These are phyloP conservation scores for Corythoichthys intestinalis DNA, from an alignment of 2,113 vertebrate species.

Conservation along the genomic window DNA sequence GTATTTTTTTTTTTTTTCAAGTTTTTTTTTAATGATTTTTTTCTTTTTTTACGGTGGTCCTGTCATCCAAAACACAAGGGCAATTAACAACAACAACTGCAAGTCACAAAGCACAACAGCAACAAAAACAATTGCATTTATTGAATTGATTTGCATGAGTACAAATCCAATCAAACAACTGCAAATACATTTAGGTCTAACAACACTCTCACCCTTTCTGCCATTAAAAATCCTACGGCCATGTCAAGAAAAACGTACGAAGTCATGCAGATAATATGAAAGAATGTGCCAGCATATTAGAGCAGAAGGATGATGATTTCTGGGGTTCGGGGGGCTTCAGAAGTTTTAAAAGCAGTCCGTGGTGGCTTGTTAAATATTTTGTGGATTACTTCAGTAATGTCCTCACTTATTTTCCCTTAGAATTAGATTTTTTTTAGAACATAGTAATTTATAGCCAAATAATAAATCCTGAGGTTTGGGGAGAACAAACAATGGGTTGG, in stretches of 20 bases:
- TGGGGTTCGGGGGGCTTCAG: neutral
- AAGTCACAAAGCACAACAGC: no score
- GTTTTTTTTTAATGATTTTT: no score
- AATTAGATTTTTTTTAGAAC: conserved; percentile 9
- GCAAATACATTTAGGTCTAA: neutral
- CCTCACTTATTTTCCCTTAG: conserved; percentile 6
- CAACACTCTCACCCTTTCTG: neutral
- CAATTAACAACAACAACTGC: no score
- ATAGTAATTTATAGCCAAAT: conserved; percentile 9
- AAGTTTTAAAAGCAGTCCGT: conserved; percentile 7
- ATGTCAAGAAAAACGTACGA: neutral
- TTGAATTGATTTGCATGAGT: no score
- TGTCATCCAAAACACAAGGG: no score
- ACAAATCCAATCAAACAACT: no score
- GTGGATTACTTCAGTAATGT: neutral
- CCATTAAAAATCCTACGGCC: neutral
- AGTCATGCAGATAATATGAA: conserved; percentile 10
- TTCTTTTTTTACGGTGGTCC: no score
- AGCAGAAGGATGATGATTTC: conserved; percentile 7
- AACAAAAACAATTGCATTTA: no score
- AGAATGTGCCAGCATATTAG: conserved; percentile 19
- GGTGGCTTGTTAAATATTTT: conserved; percentile 19
- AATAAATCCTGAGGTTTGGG: conserved; percentile 19
- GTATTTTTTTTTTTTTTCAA: no score
- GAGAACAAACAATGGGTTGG: conserved; percentile 5